Evolutionary conservation across 2,888 invertebrate genomes (phyloP).

Genomic region (Agonopterix heracliana): DNA sequence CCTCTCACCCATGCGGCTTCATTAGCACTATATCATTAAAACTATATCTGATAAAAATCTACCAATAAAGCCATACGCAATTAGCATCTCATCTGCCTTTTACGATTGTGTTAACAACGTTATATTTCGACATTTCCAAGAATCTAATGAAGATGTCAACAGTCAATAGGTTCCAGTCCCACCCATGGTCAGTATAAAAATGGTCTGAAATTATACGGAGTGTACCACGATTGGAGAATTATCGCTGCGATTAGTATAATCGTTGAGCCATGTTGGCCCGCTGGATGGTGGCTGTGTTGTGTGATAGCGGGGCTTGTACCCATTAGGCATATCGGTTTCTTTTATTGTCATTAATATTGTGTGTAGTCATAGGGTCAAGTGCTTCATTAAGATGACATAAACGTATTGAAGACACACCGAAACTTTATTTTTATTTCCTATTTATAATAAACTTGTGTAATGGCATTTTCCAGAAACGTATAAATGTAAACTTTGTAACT

Average conservation of each 20-base stretch:
- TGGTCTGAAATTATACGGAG: slow-evolving; percentile 61
- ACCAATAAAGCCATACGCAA: slow-evolving; percentile 30
- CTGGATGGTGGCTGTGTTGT: slow-evolving; percentile 34
- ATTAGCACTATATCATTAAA: slow-evolving; percentile 48
- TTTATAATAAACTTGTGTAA: slow-evolving; percentile 8
- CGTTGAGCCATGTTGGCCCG: slow-evolving; percentile 34
- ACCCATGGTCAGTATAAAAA: slow-evolving; percentile 55
- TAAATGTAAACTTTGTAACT: too few species aligned
- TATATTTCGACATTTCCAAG: slow-evolving; percentile 4
- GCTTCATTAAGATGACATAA: slow-evolving; percentile 25
- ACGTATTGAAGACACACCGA: too few species aligned
- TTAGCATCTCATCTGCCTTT: slow-evolving; percentile 18
- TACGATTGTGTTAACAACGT: slow-evolving; percentile 1
- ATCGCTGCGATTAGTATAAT: slow-evolving; percentile 64
- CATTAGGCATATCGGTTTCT: slow-evolving; percentile 44
- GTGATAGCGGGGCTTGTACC: slow-evolving; percentile 38
- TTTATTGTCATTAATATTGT: slow-evolving; percentile 42
- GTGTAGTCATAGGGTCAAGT: slow-evolving; percentile 37
- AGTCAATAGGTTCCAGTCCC: slow-evolving; percentile 35
- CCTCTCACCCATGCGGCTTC: slow-evolving; percentile 40
- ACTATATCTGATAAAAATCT: slow-evolving; percentile 25
- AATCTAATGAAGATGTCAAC: slow-evolving; percentile 40
- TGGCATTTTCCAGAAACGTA: background rate
- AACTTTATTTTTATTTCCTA: too few species aligned
- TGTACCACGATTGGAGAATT: slow-evolving; percentile 48